A percentile compares a stretch with the other conserved stretches of the same genome.
Evolutionary conservation across 2,113 vertebrate genomes (phyloP).

Genomic region (Xiphorhynchus elegans): DNA sequence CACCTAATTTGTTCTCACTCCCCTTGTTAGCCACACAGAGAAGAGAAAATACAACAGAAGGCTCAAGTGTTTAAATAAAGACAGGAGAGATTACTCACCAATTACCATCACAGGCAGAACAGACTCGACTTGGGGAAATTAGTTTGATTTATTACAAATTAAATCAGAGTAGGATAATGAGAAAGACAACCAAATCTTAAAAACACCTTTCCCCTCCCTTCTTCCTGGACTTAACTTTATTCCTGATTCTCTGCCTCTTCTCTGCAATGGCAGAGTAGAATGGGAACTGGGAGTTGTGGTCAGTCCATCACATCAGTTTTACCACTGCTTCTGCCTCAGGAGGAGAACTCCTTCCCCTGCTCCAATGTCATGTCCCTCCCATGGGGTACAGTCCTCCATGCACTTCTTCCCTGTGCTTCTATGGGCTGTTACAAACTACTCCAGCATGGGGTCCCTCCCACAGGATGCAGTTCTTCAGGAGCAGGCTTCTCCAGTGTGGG

Average conservation of each 20-base stretch:
- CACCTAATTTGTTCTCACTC: neutral
- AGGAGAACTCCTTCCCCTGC: neutral
- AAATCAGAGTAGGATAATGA: neutral
- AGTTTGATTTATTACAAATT: neutral
- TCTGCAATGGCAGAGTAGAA: rapidly evolving
- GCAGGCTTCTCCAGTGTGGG: neutral
- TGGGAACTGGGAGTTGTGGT: rapidly evolving
- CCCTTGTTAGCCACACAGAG: neutral
- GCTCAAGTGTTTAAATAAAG: neutral
- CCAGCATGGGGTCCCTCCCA: neutral
- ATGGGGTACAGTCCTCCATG: neutral
- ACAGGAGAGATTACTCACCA: neutral
- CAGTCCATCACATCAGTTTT: neutral
- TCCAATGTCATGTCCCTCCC: neutral
- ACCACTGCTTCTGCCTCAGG: neutral
- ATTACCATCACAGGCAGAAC: neutral
- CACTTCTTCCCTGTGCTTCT: neutral
- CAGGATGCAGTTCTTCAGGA: neutral
- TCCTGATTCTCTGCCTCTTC: neutral
- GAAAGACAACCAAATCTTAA: neutral
- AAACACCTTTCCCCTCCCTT: neutral
- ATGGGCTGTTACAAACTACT: neutral
- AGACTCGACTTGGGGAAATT: neutral
- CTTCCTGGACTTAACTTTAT: neutral
- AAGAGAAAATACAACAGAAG: neutral